Evolutionary conservation across 2,888 invertebrate genomes (phyloP).

Genomic region (Nemotelus pantherinus): DNA sequence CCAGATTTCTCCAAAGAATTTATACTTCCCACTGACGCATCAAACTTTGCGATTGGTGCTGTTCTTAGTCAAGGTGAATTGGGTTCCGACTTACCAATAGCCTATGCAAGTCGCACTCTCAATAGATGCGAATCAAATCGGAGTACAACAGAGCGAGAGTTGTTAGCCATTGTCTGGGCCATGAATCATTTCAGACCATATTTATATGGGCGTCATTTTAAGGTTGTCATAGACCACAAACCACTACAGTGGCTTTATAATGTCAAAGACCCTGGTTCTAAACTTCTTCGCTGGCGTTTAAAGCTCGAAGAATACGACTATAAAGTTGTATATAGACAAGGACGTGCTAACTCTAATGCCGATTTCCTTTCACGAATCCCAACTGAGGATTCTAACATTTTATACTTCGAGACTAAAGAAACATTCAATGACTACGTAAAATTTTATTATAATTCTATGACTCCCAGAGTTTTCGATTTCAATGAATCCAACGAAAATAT

Average conservation of each 20-base stretch:
- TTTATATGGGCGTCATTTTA: neutral
- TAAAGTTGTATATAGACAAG: conserved; percentile 4
- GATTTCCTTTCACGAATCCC: neutral
- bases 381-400: neutral
- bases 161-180: neutral
- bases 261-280: neutral
- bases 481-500: conserved; percentile 21
- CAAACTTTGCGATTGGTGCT: too few species aligned
- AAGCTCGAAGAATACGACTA: neutral
- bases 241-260: conserved; percentile 12
- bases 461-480: neutral
- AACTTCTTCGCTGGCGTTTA: conserved; percentile 1
- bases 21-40: conserved; percentile 30
- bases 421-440: conserved; percentile 8
- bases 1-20: conserved; percentile 25
- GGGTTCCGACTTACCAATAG: neutral
- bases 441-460: conserved; percentile 5
- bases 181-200: neutral
- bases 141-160: conserved; percentile 6
- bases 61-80: neutral
- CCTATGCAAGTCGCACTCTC: neutral
- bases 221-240: neutral
- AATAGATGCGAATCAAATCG: conserved; percentile 4
- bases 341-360: neutral
- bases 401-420: neutral